phyloP scores from a whole-genome alignment of 2,888 invertebrate species.

The Drosophila ochracea region DNA sequence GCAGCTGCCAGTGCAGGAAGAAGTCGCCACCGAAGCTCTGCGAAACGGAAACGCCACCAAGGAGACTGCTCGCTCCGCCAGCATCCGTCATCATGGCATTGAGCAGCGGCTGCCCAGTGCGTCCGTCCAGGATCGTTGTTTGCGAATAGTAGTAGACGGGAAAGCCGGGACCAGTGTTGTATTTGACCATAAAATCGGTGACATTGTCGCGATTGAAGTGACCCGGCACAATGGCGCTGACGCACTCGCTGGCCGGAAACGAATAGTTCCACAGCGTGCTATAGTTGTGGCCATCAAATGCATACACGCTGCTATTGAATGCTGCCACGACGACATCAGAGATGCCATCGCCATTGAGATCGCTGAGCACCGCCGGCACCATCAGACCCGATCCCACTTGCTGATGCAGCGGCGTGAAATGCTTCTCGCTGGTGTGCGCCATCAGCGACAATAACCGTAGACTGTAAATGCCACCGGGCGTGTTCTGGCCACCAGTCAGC shows the following conservation, averaged over 20 bases:
- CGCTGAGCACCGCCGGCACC: conserved; percentile 89
- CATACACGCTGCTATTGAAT: conserved; percentile 90
- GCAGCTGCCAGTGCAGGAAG: conserved; percentile 91
- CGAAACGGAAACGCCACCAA: conserved; percentile 85
- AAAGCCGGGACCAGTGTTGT: conserved; percentile 88
- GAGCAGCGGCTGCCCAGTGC: conserved; percentile 81
- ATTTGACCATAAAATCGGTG: conserved; percentile 92
- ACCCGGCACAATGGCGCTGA: conserved; percentile 91
- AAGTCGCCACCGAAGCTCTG: conserved; percentile 89
- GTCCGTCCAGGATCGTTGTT: conserved; percentile 84
- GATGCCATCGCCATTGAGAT: conserved; percentile 89
- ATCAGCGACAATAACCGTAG: conserved; percentile 87
- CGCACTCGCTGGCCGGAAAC: conserved; percentile 88
- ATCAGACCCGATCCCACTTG: conserved; percentile 89
- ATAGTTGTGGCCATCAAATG: conserved; percentile 90
- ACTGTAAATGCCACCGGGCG: conserved; percentile 90
- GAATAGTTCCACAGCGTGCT: conserved; percentile 90
- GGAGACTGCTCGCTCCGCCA: conserved; percentile 84
- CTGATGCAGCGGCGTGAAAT: conserved; percentile 87
- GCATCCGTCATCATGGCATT: conserved; percentile 85
- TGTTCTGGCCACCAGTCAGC: conserved; percentile 91
- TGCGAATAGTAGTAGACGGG: conserved; percentile 91
- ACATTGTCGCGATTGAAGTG: conserved; percentile 91
- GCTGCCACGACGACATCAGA: conserved; percentile 91
- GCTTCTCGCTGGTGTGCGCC: conserved; percentile 86